Conservation (phyloP, 2,888 invertebrate genomes). For the Abscondita cerata region DNA sequence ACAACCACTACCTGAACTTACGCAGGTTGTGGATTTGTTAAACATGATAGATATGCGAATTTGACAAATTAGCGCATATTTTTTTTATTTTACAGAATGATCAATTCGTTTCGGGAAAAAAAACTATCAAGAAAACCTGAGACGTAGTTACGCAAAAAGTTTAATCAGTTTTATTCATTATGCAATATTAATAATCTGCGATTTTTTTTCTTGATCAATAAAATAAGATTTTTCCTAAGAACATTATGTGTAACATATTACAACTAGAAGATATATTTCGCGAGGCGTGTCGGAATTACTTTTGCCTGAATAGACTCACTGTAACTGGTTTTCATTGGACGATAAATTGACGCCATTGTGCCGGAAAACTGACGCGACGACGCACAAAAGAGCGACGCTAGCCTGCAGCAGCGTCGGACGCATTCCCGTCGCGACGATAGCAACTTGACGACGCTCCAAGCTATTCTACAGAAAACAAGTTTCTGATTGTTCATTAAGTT, state of each 20-base stretch:
- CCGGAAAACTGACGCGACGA: constrained; percentile 59
- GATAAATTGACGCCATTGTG: constrained; percentile 57
- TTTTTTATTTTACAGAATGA: not conserved
- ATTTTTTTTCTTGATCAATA: too few relatives aligned
- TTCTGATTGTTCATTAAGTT: constrained; percentile 46
- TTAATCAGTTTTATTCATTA: too few relatives aligned
- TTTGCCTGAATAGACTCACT: constrained; percentile 52
- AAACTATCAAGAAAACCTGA: too few relatives aligned
- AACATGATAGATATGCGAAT: constrained; percentile 3
- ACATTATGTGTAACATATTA: not conserved
- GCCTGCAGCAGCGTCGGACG: constrained; percentile 68
- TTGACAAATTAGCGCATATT: constrained; percentile 12
- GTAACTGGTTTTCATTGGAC: constrained; percentile 52
- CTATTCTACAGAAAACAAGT: constrained; percentile 42
- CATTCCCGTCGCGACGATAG: constrained; percentile 59
- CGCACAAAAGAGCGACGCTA: constrained; percentile 62
- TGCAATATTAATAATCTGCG: too few relatives aligned
- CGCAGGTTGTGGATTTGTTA: constrained; percentile 25
- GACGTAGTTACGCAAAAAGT: too few relatives aligned
- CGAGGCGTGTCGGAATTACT: constrained; percentile 53
- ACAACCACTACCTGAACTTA: constrained; percentile 32
- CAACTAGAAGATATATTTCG: constrained; percentile 34
- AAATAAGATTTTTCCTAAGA: too few relatives aligned
- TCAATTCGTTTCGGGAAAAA: too few relatives aligned
- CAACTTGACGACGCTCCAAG: constrained; percentile 48